These are phyloP conservation scores for Nomada ruficornis DNA, from an alignment of 2,888 invertebrate species.

Conservation along the genomic window DNA sequence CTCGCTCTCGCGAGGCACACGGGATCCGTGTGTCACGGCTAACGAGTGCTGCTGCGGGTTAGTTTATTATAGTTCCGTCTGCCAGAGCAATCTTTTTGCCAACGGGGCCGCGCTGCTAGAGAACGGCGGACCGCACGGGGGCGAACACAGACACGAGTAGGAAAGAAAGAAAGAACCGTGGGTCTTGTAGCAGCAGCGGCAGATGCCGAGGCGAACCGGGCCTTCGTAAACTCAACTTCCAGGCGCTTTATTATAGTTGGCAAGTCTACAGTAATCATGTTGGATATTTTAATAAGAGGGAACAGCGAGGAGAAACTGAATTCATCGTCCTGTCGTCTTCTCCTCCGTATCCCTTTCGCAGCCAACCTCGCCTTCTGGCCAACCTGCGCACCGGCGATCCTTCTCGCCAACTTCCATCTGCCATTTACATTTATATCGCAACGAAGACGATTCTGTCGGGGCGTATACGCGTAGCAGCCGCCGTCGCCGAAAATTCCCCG, in stretches of 20 bases:
- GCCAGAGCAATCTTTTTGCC: background rate
- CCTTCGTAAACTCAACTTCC: conserved; percentile 71
- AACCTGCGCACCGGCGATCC: conserved; percentile 40
- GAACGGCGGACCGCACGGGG: conserved; percentile 6
- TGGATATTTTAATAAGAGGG: conserved; percentile 83
- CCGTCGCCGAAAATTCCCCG: conserved; percentile 54
- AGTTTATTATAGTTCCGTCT: background rate
- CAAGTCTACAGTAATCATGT: conserved; percentile 81
- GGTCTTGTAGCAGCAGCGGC: conserved; percentile 33
- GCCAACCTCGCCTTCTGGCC: conserved; percentile 11
- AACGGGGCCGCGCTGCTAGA: background rate
- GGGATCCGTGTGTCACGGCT: background rate
- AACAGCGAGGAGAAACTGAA: conserved; percentile 74
- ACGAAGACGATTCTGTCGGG: conserved; percentile 77
- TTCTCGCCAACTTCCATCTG: conserved; percentile 52
- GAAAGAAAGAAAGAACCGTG: background rate
- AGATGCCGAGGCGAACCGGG: conserved; percentile 48
- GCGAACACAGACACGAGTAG: background rate
- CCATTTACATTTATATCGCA: conserved; percentile 81
- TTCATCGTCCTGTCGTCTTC: conserved; percentile 65
- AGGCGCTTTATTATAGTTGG: conserved; percentile 81
- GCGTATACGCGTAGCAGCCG: conserved; percentile 70
- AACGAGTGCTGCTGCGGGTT: background rate
- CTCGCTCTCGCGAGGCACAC: background rate
- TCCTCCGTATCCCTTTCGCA: conserved; percentile 40